Evolutionary conservation across 2,113 vertebrate species (phyloP).

Genomic region (Limanda limanda): DNA sequence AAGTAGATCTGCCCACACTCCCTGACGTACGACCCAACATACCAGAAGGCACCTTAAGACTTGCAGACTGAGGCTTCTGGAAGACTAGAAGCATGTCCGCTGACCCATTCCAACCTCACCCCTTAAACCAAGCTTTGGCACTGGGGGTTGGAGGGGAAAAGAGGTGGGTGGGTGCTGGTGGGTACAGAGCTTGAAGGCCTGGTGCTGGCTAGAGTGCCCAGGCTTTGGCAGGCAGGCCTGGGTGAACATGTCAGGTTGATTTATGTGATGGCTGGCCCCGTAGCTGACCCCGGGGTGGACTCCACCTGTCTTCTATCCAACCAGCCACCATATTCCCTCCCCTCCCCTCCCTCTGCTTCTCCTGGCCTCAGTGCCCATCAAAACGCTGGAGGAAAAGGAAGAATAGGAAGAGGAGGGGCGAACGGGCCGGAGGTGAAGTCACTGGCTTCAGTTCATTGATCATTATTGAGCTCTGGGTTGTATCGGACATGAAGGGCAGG

Average conservation of each 20-base stretch:
- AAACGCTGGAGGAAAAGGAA: constrained; percentile 29
- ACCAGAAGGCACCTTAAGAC: constrained; percentile 80
- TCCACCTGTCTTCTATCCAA: constrained; percentile 76
- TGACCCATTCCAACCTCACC: constrained; percentile 76
- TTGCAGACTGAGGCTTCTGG: constrained; percentile 56
- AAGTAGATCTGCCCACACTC: constrained; percentile 17
- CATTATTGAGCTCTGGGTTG: constrained; percentile 46
- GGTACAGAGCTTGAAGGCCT: constrained; percentile 49
- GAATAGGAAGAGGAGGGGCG: background rate
- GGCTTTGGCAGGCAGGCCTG: constrained; percentile 74
- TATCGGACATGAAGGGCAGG: constrained; percentile 1
- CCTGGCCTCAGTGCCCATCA: constrained; percentile 1
- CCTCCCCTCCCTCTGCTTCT: constrained; percentile 8
- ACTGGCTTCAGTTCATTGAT: constrained; percentile 67
- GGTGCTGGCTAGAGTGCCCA: constrained; percentile 46
- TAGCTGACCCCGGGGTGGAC: constrained; percentile 65
- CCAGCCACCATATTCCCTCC: background rate
- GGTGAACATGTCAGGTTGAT: constrained; percentile 80
- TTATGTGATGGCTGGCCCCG: constrained; percentile 74
- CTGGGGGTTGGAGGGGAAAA: background rate
- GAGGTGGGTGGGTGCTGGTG: constrained; percentile 1
- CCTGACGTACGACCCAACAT: constrained; percentile 63
- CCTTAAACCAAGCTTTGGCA: constrained; percentile 67
- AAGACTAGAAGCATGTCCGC: constrained; percentile 61
- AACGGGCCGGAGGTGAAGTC: constrained; percentile 43